Conservation (phyloP, 2,797 vertebrate species). For the Octomys mimax region DNA sequence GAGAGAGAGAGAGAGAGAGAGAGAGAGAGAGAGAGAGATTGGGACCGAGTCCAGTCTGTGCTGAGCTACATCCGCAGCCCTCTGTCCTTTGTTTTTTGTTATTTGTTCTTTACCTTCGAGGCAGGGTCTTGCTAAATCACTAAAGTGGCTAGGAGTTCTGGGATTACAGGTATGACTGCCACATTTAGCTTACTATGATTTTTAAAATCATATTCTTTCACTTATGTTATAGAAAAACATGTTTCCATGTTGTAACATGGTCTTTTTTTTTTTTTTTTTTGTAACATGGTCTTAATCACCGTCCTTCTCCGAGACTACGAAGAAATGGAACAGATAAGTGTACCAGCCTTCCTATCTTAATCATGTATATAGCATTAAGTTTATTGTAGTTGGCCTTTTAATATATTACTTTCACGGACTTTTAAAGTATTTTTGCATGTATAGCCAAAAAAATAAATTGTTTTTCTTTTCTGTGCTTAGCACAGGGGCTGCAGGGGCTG, state of each 20-base stretch:
- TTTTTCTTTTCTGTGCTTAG: too few relatives aligned
- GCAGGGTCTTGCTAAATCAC: not conserved
- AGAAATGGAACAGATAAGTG: not conserved
- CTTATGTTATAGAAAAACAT: not conserved
- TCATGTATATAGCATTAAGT: not conserved
- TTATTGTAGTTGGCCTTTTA: not conserved
- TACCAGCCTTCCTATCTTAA: not conserved
- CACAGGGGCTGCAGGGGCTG: too few relatives aligned
- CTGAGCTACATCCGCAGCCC: not conserved
- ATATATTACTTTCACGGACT: slow-evolving; percentile 5
- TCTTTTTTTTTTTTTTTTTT: too few relatives aligned
- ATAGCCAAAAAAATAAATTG: not conserved
- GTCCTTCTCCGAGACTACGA: not conserved
- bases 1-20: too few relatives aligned
- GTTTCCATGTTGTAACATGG: not conserved
- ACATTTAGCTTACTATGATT: not conserved
- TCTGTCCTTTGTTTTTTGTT: too few relatives aligned
- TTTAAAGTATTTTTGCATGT: slow-evolving; percentile 24
- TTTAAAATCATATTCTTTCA: slow-evolving; percentile 11
- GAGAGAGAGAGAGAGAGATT: not conserved
- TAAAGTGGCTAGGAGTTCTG: not conserved
- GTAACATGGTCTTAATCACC: not conserved
- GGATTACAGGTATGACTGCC: not conserved
- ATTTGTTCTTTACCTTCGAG: not conserved
- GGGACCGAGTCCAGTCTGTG: not conserved